These are phyloP conservation scores for Mellivora capensis DNA, from an alignment of 2,113 vertebrate genomes.

Conservation along the genomic window DNA sequence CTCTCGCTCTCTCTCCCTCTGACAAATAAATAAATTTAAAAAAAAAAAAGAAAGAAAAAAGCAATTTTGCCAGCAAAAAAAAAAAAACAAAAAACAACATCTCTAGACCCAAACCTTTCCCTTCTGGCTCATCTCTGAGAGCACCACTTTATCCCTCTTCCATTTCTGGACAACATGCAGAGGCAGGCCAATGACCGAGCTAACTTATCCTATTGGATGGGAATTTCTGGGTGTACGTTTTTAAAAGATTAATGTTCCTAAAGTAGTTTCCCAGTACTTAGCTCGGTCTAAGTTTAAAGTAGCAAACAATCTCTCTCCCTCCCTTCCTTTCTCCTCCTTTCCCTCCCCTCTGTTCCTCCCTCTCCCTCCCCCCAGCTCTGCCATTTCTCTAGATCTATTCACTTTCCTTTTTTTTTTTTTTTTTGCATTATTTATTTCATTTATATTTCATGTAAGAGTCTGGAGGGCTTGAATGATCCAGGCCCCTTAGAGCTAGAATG, in stretches of 20 bases:
- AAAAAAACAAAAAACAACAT: not conserved
- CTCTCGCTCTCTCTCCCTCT: no score
- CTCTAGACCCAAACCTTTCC: not conserved
- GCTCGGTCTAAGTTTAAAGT: not conserved
- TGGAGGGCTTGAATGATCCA: not conserved
- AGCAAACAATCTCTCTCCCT: not conserved
- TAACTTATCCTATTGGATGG: not conserved
- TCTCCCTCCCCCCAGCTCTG: not conserved
- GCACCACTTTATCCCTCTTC: not conserved
- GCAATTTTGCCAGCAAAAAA: not conserved
- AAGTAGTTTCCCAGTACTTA: not conserved
- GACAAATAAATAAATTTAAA: no score
- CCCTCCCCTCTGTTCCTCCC: not conserved
- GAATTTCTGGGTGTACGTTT: not conserved
- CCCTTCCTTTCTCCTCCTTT: not conserved
- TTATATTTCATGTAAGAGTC: not conserved
- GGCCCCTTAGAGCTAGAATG: not conserved
- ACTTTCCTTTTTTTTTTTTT: not conserved
- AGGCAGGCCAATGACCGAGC: not conserved
- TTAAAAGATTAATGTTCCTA: constrained; percentile 7
- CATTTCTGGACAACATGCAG: not conserved
- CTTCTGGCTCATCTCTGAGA: not conserved
- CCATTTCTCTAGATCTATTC: not conserved
- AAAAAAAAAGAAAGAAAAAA: not conserved
- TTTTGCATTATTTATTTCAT: not conserved